phyloP scores from a whole-genome alignment of 2,113 vertebrate genomes.

The Centropus unirufus region DNA sequence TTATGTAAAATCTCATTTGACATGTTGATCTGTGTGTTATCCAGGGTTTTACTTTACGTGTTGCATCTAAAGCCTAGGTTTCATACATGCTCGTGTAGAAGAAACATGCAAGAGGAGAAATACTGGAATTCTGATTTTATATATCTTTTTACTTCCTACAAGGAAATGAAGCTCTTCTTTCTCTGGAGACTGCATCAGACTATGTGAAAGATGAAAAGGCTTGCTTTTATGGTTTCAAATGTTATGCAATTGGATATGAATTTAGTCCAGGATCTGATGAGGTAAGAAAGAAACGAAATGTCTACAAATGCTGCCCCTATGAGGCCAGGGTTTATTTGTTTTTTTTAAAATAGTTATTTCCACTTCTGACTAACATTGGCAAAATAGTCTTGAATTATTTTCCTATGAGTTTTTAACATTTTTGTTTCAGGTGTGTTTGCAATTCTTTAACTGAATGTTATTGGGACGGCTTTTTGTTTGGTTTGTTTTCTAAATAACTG shows the following conservation, averaged over 20 bases:
- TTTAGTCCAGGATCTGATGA: slow-evolving; percentile 96
- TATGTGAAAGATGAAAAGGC: slow-evolving; percentile 99
- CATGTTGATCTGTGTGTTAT: neutral
- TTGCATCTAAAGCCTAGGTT: neutral
- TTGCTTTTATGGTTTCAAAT: slow-evolving; percentile 97
- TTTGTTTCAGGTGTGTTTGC: neutral
- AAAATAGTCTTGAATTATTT: neutral
- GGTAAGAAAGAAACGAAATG: slow-evolving; percentile 74
- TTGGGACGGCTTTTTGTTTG: neutral
- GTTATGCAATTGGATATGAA: slow-evolving; percentile 95
- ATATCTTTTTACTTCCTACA: neutral
- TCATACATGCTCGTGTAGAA: neutral
- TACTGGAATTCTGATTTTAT: neutral
- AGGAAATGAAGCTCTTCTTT: slow-evolving; percentile 98
- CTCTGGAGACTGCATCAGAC: slow-evolving; percentile 96
- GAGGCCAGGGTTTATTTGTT: neutral
- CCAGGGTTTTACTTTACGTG: neutral
- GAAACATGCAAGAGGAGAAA: neutral
- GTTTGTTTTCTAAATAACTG: neutral
- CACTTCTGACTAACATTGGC: neutral
- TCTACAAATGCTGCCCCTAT: neutral
- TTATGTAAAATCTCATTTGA: neutral
- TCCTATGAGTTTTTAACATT: neutral
- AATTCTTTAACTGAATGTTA: neutral
- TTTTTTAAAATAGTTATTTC: neutral